Conservation (phyloP, 2,797 vertebrate species). For the Alosa sapidissima region DNA sequence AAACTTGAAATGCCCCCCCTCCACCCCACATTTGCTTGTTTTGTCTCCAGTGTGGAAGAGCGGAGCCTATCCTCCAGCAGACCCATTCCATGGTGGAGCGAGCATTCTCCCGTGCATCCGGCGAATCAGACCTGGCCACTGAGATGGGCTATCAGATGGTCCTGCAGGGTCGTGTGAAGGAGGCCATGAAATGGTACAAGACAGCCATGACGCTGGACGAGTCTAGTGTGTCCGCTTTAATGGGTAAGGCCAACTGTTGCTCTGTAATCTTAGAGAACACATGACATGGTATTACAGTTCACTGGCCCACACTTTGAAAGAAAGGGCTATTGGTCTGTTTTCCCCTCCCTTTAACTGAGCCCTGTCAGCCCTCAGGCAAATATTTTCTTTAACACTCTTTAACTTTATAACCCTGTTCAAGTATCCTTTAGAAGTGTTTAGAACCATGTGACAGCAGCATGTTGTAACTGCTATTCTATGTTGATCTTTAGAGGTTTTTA, state of each 20-base stretch:
- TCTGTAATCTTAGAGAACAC: background rate
- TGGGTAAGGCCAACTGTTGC: constrained; percentile 71
- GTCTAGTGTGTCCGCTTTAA: constrained; percentile 84
- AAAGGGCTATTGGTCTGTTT: background rate
- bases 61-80: constrained; percentile 85
- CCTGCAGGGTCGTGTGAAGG: constrained; percentile 85
- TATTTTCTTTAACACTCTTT: background rate
- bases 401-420: background rate
- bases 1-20: too few species aligned
- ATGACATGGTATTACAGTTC: background rate
- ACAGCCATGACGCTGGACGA: constrained; percentile 88
- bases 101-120: constrained; percentile 77
- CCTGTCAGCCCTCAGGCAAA: background rate
- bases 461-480: background rate
- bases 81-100: constrained; percentile 85
- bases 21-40: background rate
- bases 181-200: constrained; percentile 90
- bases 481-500: background rate
- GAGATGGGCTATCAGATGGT: constrained; percentile 94
- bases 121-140: constrained; percentile 86
- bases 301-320: background rate
- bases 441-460: background rate
- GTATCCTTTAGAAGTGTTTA: background rate
- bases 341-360: background rate
- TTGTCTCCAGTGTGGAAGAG: constrained; percentile 84